These are phyloP conservation scores for Mactra quadrangularis DNA, from an alignment of 1,140 invertebrate genomes.

Conservation along the genomic window DNA sequence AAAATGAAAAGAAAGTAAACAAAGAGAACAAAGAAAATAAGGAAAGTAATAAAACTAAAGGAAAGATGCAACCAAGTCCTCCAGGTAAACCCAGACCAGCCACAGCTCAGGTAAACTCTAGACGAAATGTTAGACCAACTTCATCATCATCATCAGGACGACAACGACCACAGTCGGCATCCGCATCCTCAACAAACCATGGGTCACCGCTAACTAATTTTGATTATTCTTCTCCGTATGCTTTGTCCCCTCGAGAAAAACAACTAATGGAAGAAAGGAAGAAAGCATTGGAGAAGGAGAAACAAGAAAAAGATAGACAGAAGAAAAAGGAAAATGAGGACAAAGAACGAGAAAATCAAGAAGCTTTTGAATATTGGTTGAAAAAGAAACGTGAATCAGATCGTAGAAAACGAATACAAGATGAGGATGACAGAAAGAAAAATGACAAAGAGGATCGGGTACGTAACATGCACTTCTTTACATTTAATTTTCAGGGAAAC, in stretches of 20 bases:
- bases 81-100: slow-evolving; percentile 72
- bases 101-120: slow-evolving; percentile 59
- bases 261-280: slow-evolving; percentile 65
- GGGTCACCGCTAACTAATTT: slow-evolving; percentile 63
- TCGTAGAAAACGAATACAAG: slow-evolving; percentile 59
- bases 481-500: neutral
- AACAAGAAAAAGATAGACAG: slow-evolving; percentile 61
- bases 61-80: slow-evolving; percentile 67
- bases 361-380: slow-evolving; percentile 74
- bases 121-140: slow-evolving; percentile 54
- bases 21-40: slow-evolving; percentile 51
- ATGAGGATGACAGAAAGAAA: slow-evolving; percentile 64
- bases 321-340: slow-evolving; percentile 68
- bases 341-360: slow-evolving; percentile 67
- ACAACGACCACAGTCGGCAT: slow-evolving; percentile 64
- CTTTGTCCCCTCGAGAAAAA: slow-evolving; percentile 72
- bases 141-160: slow-evolving; percentile 47
- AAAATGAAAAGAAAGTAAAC: slow-evolving; percentile 36
- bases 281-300: slow-evolving; percentile 65
- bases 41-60: slow-evolving; percentile 18
- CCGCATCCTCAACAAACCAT: slow-evolving; percentile 15
- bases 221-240: slow-evolving; percentile 80
- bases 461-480: slow-evolving; percentile 10
- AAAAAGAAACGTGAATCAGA: slow-evolving; percentile 67
- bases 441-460: slow-evolving; percentile 68